phyloP scores from a whole-genome alignment of 2,888 invertebrate genomes.

The Agrenia bidenticulata region DNA sequence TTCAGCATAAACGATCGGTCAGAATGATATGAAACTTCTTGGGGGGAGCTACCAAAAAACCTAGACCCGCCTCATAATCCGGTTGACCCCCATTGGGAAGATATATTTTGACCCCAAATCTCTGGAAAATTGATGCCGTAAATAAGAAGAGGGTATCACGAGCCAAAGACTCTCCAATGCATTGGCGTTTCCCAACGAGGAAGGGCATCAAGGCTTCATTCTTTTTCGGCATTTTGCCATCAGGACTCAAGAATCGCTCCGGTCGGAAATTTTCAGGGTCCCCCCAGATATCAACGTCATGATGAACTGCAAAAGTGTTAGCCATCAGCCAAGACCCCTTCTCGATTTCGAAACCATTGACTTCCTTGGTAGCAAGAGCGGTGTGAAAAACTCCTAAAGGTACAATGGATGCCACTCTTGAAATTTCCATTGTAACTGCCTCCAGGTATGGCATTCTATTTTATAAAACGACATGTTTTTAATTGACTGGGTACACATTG shows the following conservation, averaged over 20 bases:
- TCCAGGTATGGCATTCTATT: constrained; percentile 47
- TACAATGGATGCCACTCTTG: constrained; percentile 39
- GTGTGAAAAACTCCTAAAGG: constrained; percentile 44
- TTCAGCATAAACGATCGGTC: no score
- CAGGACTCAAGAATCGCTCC: constrained; percentile 41
- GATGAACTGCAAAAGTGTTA: constrained; percentile 40
- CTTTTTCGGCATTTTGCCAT: constrained; percentile 29
- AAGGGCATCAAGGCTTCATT: constrained; percentile 48
- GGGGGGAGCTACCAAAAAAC: no score
- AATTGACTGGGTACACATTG: neutral
- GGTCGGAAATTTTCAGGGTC: constrained; percentile 48
- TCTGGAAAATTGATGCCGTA: no score
- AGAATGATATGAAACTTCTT: no score
- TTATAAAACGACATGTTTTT: constrained; percentile 2
- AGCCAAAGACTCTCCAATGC: constrained; percentile 43
- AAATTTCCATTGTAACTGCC: constrained; percentile 43
- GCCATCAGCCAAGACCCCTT: constrained; percentile 45
- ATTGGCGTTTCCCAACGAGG: constrained; percentile 37
- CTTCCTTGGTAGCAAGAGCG: constrained; percentile 27
- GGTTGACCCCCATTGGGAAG: no score
- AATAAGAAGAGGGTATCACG: constrained; percentile 46
- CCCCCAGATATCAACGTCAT: constrained; percentile 43
- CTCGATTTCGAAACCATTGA: constrained; percentile 39
- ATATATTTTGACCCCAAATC: no score
- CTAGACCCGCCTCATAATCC: no score